Conservation (phyloP, 2,888 invertebrate genomes). For the Pterobdella sp. region DNA sequence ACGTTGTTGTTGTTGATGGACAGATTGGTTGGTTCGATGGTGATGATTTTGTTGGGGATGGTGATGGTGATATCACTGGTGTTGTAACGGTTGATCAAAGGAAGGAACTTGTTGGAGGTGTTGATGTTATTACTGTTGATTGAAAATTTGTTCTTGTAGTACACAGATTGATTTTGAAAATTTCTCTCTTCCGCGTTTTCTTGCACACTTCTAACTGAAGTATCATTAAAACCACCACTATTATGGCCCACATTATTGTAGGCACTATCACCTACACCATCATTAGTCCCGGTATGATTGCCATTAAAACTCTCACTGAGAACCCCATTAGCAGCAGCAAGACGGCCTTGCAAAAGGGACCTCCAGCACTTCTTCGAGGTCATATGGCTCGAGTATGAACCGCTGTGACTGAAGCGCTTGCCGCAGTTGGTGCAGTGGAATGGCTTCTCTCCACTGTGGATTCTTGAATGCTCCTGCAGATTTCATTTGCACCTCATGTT, state of each 20-base stretch:
- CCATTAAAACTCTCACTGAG: not conserved
- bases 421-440: conserved; percentile 97
- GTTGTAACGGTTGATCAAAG: not conserved
- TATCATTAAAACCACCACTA: not conserved
- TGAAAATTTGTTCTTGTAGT: too few species aligned
- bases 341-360: not conserved
- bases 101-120: not conserved
- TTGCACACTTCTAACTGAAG: too few species aligned
- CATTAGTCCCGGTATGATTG: not conserved
- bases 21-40: not conserved
- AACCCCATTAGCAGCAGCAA: not conserved
- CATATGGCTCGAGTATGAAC: conserved; percentile 30
- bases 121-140: not conserved
- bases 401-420: conserved; percentile 90
- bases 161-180: not conserved
- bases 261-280: not conserved
- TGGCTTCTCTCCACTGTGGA: conserved; percentile 75
- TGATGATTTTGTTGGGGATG: not conserved
- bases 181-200: not conserved
- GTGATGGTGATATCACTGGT: not conserved
- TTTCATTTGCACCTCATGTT: not conserved
- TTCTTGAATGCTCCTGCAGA: conserved; percentile 83
- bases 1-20: not conserved
- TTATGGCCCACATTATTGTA: not conserved
- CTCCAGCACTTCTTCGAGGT: conserved; percentile 30